Evolutionary conservation across 2,797 vertebrate species (phyloP), one percentile per base, ranked within the genome.

Genomic region (Loris lydekkerianus): DNA sequence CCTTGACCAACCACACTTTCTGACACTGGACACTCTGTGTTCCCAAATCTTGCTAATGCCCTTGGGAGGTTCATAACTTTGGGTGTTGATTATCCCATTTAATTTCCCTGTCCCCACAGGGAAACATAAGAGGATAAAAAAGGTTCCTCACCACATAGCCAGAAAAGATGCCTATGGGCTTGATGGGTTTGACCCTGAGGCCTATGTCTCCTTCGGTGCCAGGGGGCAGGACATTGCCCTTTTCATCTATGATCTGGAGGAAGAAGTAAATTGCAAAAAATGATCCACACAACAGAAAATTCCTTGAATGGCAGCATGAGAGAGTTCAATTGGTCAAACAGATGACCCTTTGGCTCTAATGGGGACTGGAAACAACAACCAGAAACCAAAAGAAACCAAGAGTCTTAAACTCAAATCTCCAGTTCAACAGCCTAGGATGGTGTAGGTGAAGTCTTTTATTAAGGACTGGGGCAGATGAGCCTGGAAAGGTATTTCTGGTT

Each of bases 151-250:
- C 99, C 93, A 98, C 97, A 81, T 99, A 99, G 95, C 97, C 98
- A 17, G 98, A 98, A 95, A 99, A 99, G 53, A 99, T 98, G 72
- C 98, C 98, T 81, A 99, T 97, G 0, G 99, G 99, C 92, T 96
- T 98, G 90, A 96, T 63, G 5, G 99, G 99, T 96, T 98, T 99
- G 95, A 98, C 98, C 97, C 98, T 97, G 97, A 99, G 53, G 76
- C 98, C 99, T 58, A 99, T 98, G 93, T 99, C 98, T 63, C 99
- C 99, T 95, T 99, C 98, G 75, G 96, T 92, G 84, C 98, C 98
- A 43, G 97, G 96, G 73, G 98, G 98, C 86, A 99, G 88, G 78
- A 98, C 43, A 9, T 97, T 98, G 67, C 98, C 98, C 25, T 98
- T 95, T 61, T 99, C 98, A 97, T 99, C 99, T 96, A 99, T 0